These are phyloP conservation scores for Basileuterus tristriatus DNA, from an alignment of 2,797 vertebrate species.

Conservation along the genomic window DNA sequence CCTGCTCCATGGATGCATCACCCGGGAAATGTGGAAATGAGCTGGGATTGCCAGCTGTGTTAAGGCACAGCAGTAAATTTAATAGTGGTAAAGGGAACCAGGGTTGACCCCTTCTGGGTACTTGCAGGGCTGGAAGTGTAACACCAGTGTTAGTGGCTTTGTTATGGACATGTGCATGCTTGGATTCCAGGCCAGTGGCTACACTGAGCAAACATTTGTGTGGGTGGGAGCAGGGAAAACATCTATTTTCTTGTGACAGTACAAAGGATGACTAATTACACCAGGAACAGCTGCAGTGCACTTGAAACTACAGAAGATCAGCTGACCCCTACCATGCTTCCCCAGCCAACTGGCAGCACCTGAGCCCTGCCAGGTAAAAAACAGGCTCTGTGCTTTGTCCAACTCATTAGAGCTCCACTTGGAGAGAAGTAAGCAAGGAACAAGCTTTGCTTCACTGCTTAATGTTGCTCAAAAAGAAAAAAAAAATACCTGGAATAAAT, in stretches of 20 bases:
- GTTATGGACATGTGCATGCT: neutral
- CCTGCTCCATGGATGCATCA: neutral
- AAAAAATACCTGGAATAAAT: neutral
- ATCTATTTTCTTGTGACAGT: neutral
- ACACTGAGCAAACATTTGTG: neutral
- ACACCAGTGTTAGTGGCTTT: slow-evolving; percentile 54
- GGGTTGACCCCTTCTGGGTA: neutral
- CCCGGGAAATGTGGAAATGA: neutral
- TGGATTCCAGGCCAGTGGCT: neutral
- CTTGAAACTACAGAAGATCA: slow-evolving; percentile 31
- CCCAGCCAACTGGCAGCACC: neutral
- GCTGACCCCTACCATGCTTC: neutral
- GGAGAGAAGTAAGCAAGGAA: neutral
- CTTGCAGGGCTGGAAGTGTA: neutral
- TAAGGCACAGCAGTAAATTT: neutral
- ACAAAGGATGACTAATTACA: slow-evolving; percentile 32
- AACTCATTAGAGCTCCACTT: neutral
- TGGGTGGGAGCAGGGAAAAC: neutral
- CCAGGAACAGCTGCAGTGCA: slow-evolving; percentile 17
- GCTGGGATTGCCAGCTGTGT: neutral
- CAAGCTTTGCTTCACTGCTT: neutral
- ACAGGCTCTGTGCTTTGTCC: slow-evolving; percentile 16
- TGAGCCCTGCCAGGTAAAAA: slow-evolving; percentile 42
- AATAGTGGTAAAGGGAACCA: neutral
- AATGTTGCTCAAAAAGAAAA: neutral